Percentiles rank a stretch among this genome's conserved stretches.
Conservation (phyloP, 2,888 invertebrate genomes). For the Dolichopus griseipennis region DNA sequence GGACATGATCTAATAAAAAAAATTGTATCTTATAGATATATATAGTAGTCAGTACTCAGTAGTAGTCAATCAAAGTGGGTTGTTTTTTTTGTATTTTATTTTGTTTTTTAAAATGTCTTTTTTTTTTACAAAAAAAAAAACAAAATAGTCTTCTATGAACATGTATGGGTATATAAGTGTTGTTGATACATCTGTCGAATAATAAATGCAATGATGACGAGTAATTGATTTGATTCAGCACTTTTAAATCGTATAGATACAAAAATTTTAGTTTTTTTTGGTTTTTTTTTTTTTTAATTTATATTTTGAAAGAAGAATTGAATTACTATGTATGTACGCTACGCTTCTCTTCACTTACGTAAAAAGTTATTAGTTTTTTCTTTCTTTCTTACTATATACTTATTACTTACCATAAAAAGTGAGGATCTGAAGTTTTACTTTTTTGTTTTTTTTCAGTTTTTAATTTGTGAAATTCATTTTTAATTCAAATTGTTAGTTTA, state of each 20-base stretch:
- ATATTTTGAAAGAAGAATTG: background rate
- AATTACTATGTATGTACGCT: background rate
- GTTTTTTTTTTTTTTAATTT: no score
- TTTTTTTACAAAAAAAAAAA: no score
- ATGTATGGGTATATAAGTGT: conserved; percentile 29
- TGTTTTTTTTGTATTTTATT: conserved; percentile 26
- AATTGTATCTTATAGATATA: background rate
- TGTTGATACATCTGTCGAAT: conserved; percentile 36
- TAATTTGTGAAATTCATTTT: background rate
- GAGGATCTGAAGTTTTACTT: background rate
- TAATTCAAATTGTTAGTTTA: background rate
- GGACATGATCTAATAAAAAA: conserved; percentile 2
- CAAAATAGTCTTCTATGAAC: conserved; percentile 30
- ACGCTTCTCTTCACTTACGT: background rate
- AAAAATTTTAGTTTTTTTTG: background rate
- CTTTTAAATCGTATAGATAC: background rate
- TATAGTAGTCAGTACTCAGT: no score
- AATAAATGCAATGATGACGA: conserved; percentile 29
- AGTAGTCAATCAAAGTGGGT: background rate
- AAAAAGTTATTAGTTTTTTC: background rate
- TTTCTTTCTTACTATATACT: no score
- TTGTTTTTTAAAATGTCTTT: conserved; percentile 17
- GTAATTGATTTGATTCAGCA: conserved; percentile 4
- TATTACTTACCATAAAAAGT: background rate
- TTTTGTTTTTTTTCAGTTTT: no score